phyloP scores from a whole-genome alignment of 2,113 vertebrate genomes.

The Oenanthe melanoleuca region DNA sequence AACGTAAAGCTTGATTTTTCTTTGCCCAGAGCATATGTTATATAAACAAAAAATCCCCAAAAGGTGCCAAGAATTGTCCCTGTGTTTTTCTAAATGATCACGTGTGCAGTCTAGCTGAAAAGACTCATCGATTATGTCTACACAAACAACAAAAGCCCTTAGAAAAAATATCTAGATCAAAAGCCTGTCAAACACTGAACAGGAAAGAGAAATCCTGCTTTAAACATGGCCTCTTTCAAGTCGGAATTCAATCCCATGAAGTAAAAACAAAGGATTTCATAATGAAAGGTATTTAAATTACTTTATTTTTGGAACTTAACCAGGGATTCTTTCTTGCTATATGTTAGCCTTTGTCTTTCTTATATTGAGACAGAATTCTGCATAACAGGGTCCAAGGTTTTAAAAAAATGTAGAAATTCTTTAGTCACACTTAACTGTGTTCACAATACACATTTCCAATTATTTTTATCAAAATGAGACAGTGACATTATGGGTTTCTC shows the following conservation, averaged over 20 bases:
- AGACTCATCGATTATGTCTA: conserved; percentile 75
- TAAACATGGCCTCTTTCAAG: conserved; percentile 74
- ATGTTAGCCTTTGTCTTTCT: conserved; percentile 29
- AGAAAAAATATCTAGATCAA: conserved; percentile 74
- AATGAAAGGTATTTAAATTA: conserved; percentile 69
- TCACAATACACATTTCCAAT: background rate
- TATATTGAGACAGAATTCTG: background rate
- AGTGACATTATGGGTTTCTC: background rate
- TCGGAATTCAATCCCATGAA: conserved; percentile 68
- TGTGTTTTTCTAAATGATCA: conserved; percentile 69
- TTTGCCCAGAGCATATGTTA: conserved; percentile 64
- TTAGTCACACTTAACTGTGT: background rate
- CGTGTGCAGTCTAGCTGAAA: conserved; percentile 69
- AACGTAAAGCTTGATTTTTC: conserved; percentile 61
- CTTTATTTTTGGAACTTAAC: conserved; percentile 64
- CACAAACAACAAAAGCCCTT: conserved; percentile 72
- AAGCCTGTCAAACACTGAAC: conserved; percentile 71
- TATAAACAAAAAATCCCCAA: conserved; percentile 62
- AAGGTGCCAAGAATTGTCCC: conserved; percentile 67
- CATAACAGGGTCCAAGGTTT: background rate
- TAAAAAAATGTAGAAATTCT: background rate
- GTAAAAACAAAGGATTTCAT: conserved; percentile 72
- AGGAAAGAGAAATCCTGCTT: conserved; percentile 72
- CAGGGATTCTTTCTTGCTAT: conserved; percentile 30
- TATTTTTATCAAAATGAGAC: background rate